Conservation (phyloP, 2,888 invertebrate genomes). For the Papilio protenor region DNA sequence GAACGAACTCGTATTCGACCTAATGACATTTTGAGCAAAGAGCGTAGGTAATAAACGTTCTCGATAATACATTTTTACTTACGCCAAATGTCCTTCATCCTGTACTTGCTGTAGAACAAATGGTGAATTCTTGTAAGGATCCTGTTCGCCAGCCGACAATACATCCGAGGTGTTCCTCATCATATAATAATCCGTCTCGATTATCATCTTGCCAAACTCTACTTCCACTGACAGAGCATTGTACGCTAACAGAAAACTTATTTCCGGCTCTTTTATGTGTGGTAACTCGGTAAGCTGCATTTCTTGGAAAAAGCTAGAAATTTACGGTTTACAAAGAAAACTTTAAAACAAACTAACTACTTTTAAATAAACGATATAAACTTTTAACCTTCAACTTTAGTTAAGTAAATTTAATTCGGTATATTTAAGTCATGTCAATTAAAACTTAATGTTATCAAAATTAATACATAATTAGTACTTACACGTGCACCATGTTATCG, state of each 20-base stretch:
- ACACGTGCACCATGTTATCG: slow-evolving; percentile 67
- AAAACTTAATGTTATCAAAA: background rate
- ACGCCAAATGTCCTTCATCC: slow-evolving; percentile 61
- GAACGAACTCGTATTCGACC: too few relatives aligned
- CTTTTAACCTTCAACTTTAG: too few relatives aligned
- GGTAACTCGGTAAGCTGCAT: slow-evolving; percentile 58
- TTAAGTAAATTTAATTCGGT: background rate
- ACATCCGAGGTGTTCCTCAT: slow-evolving; percentile 62
- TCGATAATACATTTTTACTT: slow-evolving; percentile 52
- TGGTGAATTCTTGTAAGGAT: slow-evolving; percentile 58
- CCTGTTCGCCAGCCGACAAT: slow-evolving; percentile 49
- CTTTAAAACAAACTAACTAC: background rate
- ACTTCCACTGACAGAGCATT: slow-evolving; percentile 61
- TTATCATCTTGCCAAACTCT: slow-evolving; percentile 59
- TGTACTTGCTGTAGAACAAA: slow-evolving; percentile 65
- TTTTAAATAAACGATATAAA: too few relatives aligned
- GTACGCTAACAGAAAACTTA: slow-evolving; percentile 57
- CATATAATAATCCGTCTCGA: slow-evolving; percentile 59
- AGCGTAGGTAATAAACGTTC: background rate
- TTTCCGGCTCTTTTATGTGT: slow-evolving; percentile 52
- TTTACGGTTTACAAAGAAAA: background rate
- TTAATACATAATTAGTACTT: slow-evolving; percentile 51
- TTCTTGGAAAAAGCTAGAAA: slow-evolving; percentile 58
- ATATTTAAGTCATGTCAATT: background rate
- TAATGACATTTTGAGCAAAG: background rate